Base-by-base conservation (phyloP, 1,140 invertebrate species). In the Temnothorax nylanderi region DNA sequence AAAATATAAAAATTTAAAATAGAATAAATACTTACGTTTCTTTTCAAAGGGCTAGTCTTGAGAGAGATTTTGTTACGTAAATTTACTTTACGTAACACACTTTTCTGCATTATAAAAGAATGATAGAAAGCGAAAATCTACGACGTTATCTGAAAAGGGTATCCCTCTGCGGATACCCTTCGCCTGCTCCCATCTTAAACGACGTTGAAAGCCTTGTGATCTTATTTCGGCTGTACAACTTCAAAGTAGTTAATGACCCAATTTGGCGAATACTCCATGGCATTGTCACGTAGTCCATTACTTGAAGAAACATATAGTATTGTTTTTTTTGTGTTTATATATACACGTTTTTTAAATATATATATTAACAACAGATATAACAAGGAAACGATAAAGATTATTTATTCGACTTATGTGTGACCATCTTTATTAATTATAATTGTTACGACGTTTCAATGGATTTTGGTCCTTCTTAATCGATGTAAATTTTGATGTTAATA, bases 221-320 rank as follows among this genome's bases (percentile, higher is more conserved):
- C 54, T 84, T 75, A 75, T 75, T 84, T 84, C 54, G 69, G 51
- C 18, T 62, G 41, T 75, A 60, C 80, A 58, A 82, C 67, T 74
- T 84, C 80, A 84, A 84, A 84, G 80, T 84, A 54, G 80, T 75
- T 84, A 84, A 84, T 84, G 80, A 75, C 80, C 54, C 69, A 84
- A 84, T 84, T 84, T 84, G 80, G n/a, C 41, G 54, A 84, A 56
- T 60, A 49, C 26, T 1, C 8, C 41, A 60, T n/a, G 80, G 18
- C n/a, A 75, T 84, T 84, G 80, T 84, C 69, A 37, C 18, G 32
- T 49, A 41, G 41, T 62, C 41, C 32, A 75, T 84, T 84, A 81
- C 69, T 62, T 49, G 6, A 47, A 74, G 26, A 41, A 84, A 74
- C 74, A 34, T 44, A 16, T 44, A 16, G 34, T n/a, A 32, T 62